Conservation (phyloP, 2,797 vertebrate species). For the Phataginus tricuspis region DNA sequence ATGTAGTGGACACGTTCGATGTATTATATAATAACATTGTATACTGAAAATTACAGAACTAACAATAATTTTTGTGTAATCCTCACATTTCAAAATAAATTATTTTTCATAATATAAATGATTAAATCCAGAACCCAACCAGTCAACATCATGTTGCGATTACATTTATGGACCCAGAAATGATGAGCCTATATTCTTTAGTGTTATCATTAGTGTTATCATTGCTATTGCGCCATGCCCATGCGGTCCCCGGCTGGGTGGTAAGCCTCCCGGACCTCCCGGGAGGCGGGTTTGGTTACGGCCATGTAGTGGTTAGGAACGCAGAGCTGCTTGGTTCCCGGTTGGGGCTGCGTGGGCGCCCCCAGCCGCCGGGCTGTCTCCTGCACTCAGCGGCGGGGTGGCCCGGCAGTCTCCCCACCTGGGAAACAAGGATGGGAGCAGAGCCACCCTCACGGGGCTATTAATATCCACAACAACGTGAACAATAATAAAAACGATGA, state of each 20-base stretch:
- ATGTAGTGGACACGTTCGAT: not conserved
- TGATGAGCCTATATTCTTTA: fast-evolving
- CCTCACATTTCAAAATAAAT: not conserved
- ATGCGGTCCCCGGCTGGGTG: fast-evolving
- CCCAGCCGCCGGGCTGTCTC: fast-evolving
- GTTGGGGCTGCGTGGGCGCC: fast-evolving
- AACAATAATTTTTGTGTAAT: not conserved
- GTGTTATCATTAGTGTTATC: not conserved
- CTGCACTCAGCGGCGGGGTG: not conserved
- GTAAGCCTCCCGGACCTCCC: not conserved
- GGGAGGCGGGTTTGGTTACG: not conserved
- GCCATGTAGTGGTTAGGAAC: not conserved
- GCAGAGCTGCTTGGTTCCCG: not conserved
- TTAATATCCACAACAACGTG: too few species aligned
- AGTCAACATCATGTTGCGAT: too few species aligned
- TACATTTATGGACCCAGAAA: not conserved
- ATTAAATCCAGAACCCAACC: not conserved
- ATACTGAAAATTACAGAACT: too few species aligned
- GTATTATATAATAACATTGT: too few species aligned
- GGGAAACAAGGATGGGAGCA: not conserved
- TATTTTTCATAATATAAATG: not conserved
- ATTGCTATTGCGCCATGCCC: fast-evolving
- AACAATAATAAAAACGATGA: not conserved
- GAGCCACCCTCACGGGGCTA: not conserved
- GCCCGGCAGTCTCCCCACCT: not conserved